Conservation (phyloP, 2,113 vertebrate genomes). For the Sinocyclocheilus grahami region DNA sequence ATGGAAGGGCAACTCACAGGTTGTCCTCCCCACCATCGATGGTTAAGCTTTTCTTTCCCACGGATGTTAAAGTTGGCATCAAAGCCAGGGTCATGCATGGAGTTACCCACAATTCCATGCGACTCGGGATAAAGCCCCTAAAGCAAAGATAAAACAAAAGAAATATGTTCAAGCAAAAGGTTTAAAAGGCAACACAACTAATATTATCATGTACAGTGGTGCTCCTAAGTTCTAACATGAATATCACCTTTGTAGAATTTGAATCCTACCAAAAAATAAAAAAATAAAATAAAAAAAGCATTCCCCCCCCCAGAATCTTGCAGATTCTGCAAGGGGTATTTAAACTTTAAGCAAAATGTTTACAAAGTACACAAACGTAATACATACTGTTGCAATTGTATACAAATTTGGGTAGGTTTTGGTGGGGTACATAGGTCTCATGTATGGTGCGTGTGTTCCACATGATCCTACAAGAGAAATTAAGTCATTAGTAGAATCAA, state of each 20-base stretch:
- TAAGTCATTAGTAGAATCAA: not conserved
- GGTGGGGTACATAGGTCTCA: constrained; percentile 95
- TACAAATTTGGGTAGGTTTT: constrained; percentile 99
- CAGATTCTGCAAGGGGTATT: not conserved
- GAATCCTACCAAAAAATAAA: not conserved
- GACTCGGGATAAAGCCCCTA: constrained; percentile 98
- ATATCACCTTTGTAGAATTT: not conserved
- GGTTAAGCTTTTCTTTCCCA: constrained; percentile 93
- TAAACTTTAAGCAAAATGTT: not conserved
- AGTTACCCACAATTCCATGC: constrained; percentile 96
- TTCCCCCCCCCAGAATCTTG: not conserved
- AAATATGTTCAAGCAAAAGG: not conserved
- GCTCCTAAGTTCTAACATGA: not conserved
- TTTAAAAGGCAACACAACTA: not conserved
- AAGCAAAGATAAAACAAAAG: constrained; percentile 1
- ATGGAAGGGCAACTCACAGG: constrained; percentile 81
- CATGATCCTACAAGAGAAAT: constrained; percentile 83
- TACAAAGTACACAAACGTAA: not conserved
- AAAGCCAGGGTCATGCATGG: constrained; percentile 95
- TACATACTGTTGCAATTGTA: constrained; percentile 89
- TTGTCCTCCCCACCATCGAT: constrained; percentile 99
- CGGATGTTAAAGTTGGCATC: constrained; percentile 91
- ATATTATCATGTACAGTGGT: not conserved
- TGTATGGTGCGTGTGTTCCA: constrained; percentile 95
- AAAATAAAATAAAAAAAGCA: not conserved